Percentiles rank a stretch among this genome's conserved stretches.
These are phyloP conservation scores for Hyposoter dolosus DNA, from an alignment of 2,888 invertebrate genomes.

Conservation along the genomic window DNA sequence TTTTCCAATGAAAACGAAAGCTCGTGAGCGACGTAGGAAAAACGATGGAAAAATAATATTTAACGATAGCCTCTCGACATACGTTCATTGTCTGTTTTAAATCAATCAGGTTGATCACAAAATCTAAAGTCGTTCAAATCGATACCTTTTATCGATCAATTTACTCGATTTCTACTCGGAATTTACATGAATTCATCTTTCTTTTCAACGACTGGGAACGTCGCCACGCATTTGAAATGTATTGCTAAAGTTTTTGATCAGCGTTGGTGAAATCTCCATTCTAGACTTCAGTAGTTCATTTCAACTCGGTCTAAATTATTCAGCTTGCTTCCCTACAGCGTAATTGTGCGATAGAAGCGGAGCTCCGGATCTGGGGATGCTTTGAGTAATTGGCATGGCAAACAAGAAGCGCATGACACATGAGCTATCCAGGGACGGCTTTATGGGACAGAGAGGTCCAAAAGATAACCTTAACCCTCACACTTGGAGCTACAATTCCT, in stretches of 20 bases:
- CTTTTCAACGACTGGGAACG: neutral
- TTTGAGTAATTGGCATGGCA: slow-evolving; percentile 28
- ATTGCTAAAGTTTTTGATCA: neutral
- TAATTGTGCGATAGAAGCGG: neutral
- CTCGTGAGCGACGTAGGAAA: neutral
- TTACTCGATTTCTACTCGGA: neutral
- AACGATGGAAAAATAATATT: neutral
- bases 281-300: neutral
- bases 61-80: neutral
- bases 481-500: slow-evolving; percentile 15
- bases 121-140: neutral
- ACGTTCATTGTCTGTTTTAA: neutral
- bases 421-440: slow-evolving; percentile 2
- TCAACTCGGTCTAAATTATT: neutral
- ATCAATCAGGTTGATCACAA: neutral
- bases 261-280: neutral
- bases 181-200: neutral
- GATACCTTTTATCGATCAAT: neutral
- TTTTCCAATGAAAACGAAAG: neutral
- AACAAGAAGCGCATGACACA: slow-evolving; percentile 5
- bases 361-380: neutral
- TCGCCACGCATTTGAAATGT: neutral
- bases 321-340: neutral
- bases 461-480: slow-evolving; percentile 15
- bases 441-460: neutral